Percentiles rank a stretch among this genome's conserved stretches.
Conservation (phyloP, 2,888 invertebrate species). For the Rhingia rostrata region DNA sequence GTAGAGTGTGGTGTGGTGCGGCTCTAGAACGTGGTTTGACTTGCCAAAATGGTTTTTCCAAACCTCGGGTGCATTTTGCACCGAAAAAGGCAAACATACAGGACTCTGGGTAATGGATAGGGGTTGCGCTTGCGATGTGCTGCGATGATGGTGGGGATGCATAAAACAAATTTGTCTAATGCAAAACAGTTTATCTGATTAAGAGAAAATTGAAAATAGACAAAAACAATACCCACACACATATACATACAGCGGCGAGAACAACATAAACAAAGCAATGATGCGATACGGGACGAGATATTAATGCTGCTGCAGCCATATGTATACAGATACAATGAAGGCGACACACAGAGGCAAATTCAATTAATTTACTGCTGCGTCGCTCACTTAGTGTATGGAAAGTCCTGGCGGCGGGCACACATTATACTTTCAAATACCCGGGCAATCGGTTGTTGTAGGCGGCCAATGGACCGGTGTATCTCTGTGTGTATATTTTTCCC, state of each 20-base stretch:
- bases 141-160: constrained; percentile 19
- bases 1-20: constrained; percentile 7
- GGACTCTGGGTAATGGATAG: constrained; percentile 14
- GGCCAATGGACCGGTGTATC: neutral
- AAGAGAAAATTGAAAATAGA: constrained; percentile 73
- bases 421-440: constrained; percentile 52
- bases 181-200: constrained; percentile 75
- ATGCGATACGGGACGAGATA: constrained; percentile 23
- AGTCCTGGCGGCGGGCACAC: constrained; percentile 41
- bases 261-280: constrained; percentile 43
- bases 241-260: constrained; percentile 10
- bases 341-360: constrained; percentile 68
- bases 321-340: constrained; percentile 33
- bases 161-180: constrained; percentile 75
- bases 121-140: neutral
- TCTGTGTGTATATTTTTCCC: too few relatives aligned
- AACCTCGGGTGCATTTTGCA: constrained; percentile 36
- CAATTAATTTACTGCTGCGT: constrained; percentile 74
- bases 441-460: constrained; percentile 44
- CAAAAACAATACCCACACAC: constrained; percentile 54
- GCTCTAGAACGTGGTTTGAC: constrained; percentile 70
- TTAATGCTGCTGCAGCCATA: constrained; percentile 4
- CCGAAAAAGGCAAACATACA: constrained; percentile 53
- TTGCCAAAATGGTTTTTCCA: constrained; percentile 64
- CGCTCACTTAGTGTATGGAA: constrained; percentile 67